These are phyloP conservation scores for Micoletzkya japonica DNA, from an alignment of 2,888 invertebrate species.

Conservation along the genomic window DNA sequence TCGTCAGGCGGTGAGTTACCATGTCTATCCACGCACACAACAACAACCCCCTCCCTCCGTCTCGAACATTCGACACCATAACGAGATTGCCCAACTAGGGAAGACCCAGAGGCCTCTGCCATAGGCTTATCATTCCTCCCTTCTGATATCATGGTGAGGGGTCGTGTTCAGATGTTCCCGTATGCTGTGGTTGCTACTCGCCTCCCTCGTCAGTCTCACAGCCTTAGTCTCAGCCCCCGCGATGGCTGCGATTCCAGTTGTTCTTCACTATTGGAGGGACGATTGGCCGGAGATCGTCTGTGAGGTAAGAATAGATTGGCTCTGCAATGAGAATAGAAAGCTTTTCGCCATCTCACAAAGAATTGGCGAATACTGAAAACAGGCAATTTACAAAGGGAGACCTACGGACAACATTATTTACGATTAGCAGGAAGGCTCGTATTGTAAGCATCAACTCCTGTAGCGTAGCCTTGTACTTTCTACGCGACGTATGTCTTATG, in stretches of 20 bases:
- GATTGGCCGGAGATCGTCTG: slow-evolving; percentile 50
- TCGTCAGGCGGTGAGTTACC: slow-evolving; percentile 43
- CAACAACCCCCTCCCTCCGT: too few relatives aligned
- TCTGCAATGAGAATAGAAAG: too few relatives aligned
- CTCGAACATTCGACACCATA: not conserved
- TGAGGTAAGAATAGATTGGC: slow-evolving; percentile 40
- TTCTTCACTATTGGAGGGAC: slow-evolving; percentile 40
- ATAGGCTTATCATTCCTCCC: not conserved
- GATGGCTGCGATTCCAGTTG: slow-evolving; percentile 53
- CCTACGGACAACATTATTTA: too few relatives aligned
- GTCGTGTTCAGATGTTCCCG: slow-evolving; percentile 57
- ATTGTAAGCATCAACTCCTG: not conserved
- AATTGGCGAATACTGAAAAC: too few relatives aligned
- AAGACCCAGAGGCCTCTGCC: too few relatives aligned
- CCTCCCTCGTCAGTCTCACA: slow-evolving; percentile 45
- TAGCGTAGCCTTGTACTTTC: too few relatives aligned
- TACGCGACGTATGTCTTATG: too few relatives aligned
- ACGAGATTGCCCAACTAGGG: not conserved
- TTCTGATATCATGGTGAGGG: not conserved
- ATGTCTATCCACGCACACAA: too few relatives aligned
- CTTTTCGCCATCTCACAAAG: too few relatives aligned
- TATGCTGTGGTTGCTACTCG: slow-evolving; percentile 47
- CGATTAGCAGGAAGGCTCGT: too few relatives aligned
- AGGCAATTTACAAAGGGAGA: too few relatives aligned
- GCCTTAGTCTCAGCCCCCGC: slow-evolving; percentile 55